These are phyloP conservation scores for Clostera curtula DNA, from an alignment of 2,888 invertebrate species.

Conservation along the genomic window DNA sequence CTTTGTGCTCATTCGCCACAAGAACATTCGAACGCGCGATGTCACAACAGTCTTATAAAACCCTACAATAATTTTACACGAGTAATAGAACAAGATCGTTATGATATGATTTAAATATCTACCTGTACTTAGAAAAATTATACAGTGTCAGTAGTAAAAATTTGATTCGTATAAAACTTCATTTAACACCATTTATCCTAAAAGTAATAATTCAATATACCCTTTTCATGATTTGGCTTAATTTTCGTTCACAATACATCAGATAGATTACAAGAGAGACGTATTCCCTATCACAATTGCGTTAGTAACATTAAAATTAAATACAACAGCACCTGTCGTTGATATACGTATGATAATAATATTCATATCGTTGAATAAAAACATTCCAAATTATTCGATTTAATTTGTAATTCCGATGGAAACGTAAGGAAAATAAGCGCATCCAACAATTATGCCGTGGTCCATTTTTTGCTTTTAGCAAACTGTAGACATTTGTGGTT, in stretches of 20 bases:
- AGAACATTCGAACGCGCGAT: conserved; percentile 23
- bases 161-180: conserved; percentile 66
- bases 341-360: conserved; percentile 57
- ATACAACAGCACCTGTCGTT: conserved; percentile 68
- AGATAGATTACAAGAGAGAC: conserved; percentile 61
- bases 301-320: conserved; percentile 62
- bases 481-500: conserved; percentile 48
- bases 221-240: conserved; percentile 71
- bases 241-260: conserved; percentile 48
- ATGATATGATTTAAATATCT: conserved; percentile 64
- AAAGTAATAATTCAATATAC: conserved; percentile 68
- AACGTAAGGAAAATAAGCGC: conserved; percentile 49
- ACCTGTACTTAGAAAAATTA: conserved; percentile 67
- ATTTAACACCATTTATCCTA: conserved; percentile 62
- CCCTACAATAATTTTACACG: conserved; percentile 47
- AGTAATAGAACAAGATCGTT: conserved; percentile 44
- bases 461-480: conserved; percentile 41
- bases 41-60: conserved; percentile 34
- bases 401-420: conserved; percentile 47
- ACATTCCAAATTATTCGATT: conserved; percentile 52
- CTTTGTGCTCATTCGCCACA: conserved; percentile 29
- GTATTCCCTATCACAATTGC: conserved; percentile 59
- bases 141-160: conserved; percentile 61
- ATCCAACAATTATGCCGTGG: conserved; percentile 56
- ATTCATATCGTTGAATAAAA: conserved; percentile 49